These are phyloP conservation scores for Ecdyonurus torrentis DNA, from an alignment of 2,888 invertebrate genomes.

Conservation along the genomic window DNA sequence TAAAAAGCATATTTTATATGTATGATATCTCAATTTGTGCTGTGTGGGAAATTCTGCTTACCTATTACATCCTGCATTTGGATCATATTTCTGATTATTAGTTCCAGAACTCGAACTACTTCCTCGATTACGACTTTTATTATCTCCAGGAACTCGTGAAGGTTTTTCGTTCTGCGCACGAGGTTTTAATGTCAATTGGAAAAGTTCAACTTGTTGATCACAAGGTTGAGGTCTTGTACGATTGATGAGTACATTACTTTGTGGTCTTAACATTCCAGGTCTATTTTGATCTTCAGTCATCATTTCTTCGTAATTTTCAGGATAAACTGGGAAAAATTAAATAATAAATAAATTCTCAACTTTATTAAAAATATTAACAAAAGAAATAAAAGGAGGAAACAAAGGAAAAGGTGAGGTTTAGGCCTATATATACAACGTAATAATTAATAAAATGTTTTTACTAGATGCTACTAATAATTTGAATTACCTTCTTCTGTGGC, in stretches of 20 bases:
- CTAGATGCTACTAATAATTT: no score
- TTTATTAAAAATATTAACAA: no score
- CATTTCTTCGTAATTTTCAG: background rate
- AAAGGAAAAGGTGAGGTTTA: no score
- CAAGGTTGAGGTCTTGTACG: constrained; percentile 70
- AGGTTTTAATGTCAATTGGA: constrained; percentile 22
- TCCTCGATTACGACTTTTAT: background rate
- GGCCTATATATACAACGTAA: no score
- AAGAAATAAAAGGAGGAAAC: no score
- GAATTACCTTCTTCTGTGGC: constrained; percentile 10
- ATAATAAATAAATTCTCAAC: no score
- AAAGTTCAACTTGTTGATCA: constrained; percentile 59
- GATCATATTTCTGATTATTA: background rate
- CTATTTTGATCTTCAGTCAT: background rate
- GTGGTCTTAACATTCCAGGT: background rate
- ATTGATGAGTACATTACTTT: constrained; percentile 10
- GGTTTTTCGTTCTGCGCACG: constrained; percentile 10
- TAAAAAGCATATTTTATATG: no score
- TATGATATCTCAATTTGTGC: no score
- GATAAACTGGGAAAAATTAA: no score
- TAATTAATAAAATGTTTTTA: no score
- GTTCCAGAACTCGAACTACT: background rate
- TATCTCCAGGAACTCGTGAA: background rate
- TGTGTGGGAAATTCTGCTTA: background rate
- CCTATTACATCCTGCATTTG: background rate